Base-by-base conservation (phyloP, 30 jellyfish, hydroid and myxozoan species). In the Cassiopea andromeda region DNA sequence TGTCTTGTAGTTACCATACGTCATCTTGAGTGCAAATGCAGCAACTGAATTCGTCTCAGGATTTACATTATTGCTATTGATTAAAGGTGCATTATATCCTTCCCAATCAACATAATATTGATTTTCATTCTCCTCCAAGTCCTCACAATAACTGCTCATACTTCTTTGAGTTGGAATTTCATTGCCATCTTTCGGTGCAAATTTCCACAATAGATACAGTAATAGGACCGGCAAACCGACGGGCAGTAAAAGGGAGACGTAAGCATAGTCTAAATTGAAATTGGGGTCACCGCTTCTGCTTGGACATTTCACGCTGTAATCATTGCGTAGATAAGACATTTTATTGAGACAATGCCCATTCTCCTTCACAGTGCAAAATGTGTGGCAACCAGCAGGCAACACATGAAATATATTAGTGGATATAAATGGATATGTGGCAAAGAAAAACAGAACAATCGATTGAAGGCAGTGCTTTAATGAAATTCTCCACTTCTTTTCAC, bases 161-260 rank as follows among this genome's bases (percentile, higher is more conserved):
- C n/a, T n/a, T n/a, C n/a, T n/a, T n/a, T n/a, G n/a, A n/a, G n/a
- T n/a, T n/a, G n/a, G n/a, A n/a, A n/a, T n/a, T n/a, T 46, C 48
- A 44, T 48, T 7, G 46, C 66, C 4, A 60, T 44, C 61, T 2
- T 82, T 69, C 48, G 82, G 57, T 17, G 72, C 60, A 38, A 15
- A 81, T 16, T 17, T 8, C 81, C 57, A 60, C 3, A 81, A 69
- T 13, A 81, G 90, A 59, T 73, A 73, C 57, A 85, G 68, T 69
- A 85, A 14, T 7, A 85, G 79, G 46, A 54, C 8, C 2, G 93
- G 93, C 38, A 73, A 58, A 43, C 93, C 93, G 45, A 85, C 15
- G 1, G 88, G 93, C 6, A 85, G 14, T 17, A 85, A 16, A 10
- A 85, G 46, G 14, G 85, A 88, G 4, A 44, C 81, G 67, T 74